A percentile compares a stretch with the other conserved stretches of the same genome.
phyloP scores from a whole-genome alignment of 2,113 vertebrate species.

The Syngnathus typhle region DNA sequence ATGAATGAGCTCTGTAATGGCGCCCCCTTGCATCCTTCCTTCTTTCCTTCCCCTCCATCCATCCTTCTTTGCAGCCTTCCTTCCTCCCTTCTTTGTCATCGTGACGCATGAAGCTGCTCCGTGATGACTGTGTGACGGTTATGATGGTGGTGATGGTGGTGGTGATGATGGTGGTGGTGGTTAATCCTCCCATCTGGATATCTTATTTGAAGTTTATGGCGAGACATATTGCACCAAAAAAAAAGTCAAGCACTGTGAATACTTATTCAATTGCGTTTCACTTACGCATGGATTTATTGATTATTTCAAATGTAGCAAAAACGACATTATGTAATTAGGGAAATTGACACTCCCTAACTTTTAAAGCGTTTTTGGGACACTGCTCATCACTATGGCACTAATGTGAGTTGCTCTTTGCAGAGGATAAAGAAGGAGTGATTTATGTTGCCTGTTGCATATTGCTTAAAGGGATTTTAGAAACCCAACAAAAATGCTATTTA shows the following conservation, averaged over 20 bases:
- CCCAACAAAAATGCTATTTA: not conserved
- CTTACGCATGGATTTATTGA: not conserved
- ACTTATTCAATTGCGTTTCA: too few species aligned
- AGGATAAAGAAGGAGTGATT: too few species aligned
- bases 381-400: too few species aligned
- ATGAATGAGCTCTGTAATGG: slow-evolving; percentile 73
- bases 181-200: not conserved
- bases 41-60: slow-evolving; percentile 27
- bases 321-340: too few species aligned
- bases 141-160: not conserved
- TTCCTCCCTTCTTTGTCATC: slow-evolving; percentile 34
- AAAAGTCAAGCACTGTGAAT: too few species aligned
- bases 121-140: not conserved
- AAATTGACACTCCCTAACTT: too few species aligned
- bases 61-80: slow-evolving; percentile 37
- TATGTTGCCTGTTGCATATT: too few species aligned
- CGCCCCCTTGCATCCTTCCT: slow-evolving; percentile 53
- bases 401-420: too few species aligned
- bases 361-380: too few species aligned
- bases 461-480: too few species aligned
- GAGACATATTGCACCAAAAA: not conserved
- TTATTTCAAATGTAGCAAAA: too few species aligned
- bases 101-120: slow-evolving; percentile 53
- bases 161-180: not conserved
- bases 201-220: not conserved